Evolutionary conservation across 2,113 vertebrate species (phyloP), one percentile per base, ranked within the genome.

Genomic region (Salvator merianae): DNA sequence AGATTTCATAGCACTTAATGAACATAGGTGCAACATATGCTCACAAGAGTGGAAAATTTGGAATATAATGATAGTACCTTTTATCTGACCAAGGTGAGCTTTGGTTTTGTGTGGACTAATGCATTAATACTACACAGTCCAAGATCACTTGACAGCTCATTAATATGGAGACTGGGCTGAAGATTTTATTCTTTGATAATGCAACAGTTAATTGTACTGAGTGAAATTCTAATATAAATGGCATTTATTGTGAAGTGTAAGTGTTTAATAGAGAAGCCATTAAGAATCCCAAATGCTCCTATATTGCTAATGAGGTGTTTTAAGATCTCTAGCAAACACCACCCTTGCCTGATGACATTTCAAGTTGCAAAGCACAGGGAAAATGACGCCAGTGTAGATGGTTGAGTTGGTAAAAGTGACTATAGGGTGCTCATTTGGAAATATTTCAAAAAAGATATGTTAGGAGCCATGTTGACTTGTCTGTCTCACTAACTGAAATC

Each of bases 241-340:
- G 88, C 90, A 92, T 92, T 94, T 92, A 91, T 85, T 80, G 88
- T 94, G 90, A 94, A 92, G 91, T 88, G 89, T 91, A 92, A 86
- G 83, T 79, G 86, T 91, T 94, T 92, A 91, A 93, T 88, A 90
- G 89, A 92, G 88, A 90, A 92, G 92, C 90, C 36, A 86, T 91
- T 93, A 90, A 91, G 88, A 93, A 84, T 80, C 80, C 87, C 91
- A 88, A 93, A 94, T 94, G 87, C 83, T 91, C 86, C 87, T 89
- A 73, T 77, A 86, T 24, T 93, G 93, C 92, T 95, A 95, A 94
- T 34, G 83, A 93, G 89, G 91, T 91, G 93, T 88, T 92, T 93
- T 88, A 91, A 94, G 92, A 93, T 91, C 85, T 94, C 87, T 81
- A 91, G 93, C 86, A 95, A 95, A 94, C 76, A 69, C 88, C 93